Percentiles rank a stretch among this genome's conserved stretches.
These are phyloP conservation scores for Solenopsis fugax DNA, from an alignment of 1,140 invertebrate species.

Conservation along the genomic window DNA sequence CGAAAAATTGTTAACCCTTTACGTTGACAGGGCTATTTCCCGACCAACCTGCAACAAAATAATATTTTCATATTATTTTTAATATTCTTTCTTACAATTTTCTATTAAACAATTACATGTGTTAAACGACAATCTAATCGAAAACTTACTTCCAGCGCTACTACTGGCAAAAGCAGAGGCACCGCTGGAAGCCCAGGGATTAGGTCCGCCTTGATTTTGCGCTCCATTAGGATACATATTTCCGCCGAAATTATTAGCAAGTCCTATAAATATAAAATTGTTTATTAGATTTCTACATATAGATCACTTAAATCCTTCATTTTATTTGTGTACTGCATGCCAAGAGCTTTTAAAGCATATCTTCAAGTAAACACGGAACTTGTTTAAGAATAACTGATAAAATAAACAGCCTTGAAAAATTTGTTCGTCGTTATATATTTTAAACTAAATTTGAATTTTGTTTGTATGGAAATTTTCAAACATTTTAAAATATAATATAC, in stretches of 20 bases:
- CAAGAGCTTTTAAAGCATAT: neutral
- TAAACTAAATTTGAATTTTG: conserved; percentile 12
- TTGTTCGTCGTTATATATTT: neutral
- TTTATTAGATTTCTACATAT: conserved; percentile 9
- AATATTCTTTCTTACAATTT: neutral
- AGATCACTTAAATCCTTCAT: neutral
- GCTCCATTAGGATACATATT: conserved; percentile 43
- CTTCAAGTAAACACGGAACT: neutral
- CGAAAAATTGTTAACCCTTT: conserved; percentile 46
- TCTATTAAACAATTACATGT: neutral
- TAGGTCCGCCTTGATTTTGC: conserved; percentile 26
- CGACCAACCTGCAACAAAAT: conserved; percentile 42
- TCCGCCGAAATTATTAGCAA: neutral
- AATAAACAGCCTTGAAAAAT: neutral
- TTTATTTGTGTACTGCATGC: neutral
- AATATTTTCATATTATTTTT: conserved; percentile 12
- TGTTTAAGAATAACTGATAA: conserved; percentile 3
- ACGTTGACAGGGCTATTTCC: conserved; percentile 27
- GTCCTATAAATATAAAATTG: neutral
- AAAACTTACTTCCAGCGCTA: conserved; percentile 59
- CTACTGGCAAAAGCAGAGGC: conserved; percentile 64
- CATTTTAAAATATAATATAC: conserved; percentile 7
- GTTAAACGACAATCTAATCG: neutral
- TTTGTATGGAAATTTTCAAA: neutral
- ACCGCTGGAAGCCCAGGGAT: conserved; percentile 60